phyloP scores from a whole-genome alignment of 2,797 vertebrate species.

The Lacerta bilineata region DNA sequence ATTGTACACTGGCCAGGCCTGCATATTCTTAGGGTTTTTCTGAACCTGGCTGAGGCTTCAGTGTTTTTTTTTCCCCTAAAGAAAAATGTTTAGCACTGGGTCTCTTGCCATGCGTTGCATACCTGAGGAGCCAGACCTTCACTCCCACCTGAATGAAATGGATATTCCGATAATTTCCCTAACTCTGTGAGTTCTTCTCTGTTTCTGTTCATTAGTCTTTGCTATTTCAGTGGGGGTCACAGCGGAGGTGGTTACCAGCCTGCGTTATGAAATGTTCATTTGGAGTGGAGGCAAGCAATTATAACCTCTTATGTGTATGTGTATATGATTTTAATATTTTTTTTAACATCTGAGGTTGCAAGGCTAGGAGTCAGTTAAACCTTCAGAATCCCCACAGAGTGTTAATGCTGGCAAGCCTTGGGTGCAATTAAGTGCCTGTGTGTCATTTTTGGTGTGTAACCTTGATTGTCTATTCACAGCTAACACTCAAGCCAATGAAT shows the following conservation, averaged over 20 bases:
- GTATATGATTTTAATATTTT: too few species aligned
- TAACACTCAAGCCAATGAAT: conserved; percentile 21
- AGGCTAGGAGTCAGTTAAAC: not conserved
- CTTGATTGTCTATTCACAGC: conserved; percentile 28
- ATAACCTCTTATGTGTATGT: not conserved
- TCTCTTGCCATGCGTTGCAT: not conserved
- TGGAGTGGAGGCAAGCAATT: not conserved
- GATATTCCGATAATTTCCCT: not conserved
- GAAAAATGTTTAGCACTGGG: too few species aligned
- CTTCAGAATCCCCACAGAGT: not conserved
- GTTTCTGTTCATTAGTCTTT: not conserved
- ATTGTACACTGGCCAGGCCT: not conserved
- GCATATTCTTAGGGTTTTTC: not conserved
- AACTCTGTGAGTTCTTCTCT: not conserved
- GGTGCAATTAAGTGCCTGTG: not conserved
- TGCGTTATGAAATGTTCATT: not conserved
- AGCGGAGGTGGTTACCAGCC: not conserved
- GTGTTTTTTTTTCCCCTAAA: too few species aligned
- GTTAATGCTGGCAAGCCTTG: not conserved
- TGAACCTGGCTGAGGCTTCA: not conserved
- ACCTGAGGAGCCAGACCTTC: not conserved
- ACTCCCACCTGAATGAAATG: not conserved
- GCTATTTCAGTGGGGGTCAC: not conserved
- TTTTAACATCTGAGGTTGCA: not conserved
- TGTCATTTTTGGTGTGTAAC: conserved; percentile 33